These are phyloP conservation scores for Cetoscarus ocellatus DNA, from an alignment of 2,797 vertebrate species.

Conservation along the genomic window DNA sequence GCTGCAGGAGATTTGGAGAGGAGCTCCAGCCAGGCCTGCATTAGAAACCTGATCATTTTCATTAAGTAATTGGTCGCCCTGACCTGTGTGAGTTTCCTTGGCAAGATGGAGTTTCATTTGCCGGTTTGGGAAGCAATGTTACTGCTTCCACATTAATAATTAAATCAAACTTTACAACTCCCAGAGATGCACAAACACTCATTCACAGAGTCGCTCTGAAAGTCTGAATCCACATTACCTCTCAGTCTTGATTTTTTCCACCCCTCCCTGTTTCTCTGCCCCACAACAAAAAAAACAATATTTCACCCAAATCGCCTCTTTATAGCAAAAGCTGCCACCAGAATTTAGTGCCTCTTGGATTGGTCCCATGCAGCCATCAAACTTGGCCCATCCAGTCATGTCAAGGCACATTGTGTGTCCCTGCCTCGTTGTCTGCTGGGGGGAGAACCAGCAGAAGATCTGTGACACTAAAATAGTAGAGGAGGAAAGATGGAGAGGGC, in stretches of 20 bases:
- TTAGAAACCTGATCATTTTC: slow-evolving; percentile 84
- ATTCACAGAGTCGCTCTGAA: slow-evolving; percentile 17
- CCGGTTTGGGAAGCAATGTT: slow-evolving; percentile 80
- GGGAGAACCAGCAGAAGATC: slow-evolving; percentile 48
- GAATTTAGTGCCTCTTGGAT: slow-evolving; percentile 50
- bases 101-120: slow-evolving; percentile 82
- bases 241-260: not conserved
- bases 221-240: slow-evolving; percentile 38
- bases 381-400: slow-evolving; percentile 33
- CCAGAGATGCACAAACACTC: slow-evolving; percentile 58
- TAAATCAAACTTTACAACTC: slow-evolving; percentile 80
- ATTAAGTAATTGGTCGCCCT: slow-evolving; percentile 83
- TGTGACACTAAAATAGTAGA: slow-evolving; percentile 69
- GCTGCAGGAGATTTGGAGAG: slow-evolving; percentile 58
- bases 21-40: slow-evolving; percentile 50
- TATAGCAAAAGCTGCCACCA: slow-evolving; percentile 34
- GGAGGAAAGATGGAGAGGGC: slow-evolving; percentile 55
- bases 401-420: slow-evolving; percentile 44
- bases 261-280: not conserved
- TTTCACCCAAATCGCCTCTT: slow-evolving; percentile 38
- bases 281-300: not conserved
- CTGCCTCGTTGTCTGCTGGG: slow-evolving; percentile 30
- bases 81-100: slow-evolving; percentile 75
- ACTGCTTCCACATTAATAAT: slow-evolving; percentile 81
- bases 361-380: slow-evolving; percentile 40